Evolutionary conservation across 2,113 vertebrate genomes (phyloP), one percentile per base, ranked within the genome.

Genomic region (Eulemur rufifrons): DNA sequence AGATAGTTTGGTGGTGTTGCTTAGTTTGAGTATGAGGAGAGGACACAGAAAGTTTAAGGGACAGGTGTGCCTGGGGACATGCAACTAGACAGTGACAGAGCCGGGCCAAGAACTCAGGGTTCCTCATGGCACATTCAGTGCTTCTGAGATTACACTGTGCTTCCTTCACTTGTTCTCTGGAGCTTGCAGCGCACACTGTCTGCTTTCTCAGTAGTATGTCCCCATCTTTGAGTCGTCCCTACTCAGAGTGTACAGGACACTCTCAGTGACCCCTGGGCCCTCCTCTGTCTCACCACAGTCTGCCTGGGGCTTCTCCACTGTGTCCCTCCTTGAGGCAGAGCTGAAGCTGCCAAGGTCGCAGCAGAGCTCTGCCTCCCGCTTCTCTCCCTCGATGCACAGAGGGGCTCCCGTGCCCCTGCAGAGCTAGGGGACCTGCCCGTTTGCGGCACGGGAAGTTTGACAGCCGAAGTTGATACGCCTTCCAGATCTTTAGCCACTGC

Each of bases 201-300:
- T 15, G 21, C 4, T 14, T 47, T 52, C 45, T 37, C 42, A 54
- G 37, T n/a, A 15, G 3, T 39, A 9, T 6, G 37, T 32, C 15
- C 50, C 3, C 8, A 17, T 64, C 52, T 71, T 54, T 15, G 81
- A 71, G 21, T 80, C 47, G 14, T 45, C 42, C 81, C 27, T 74
- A 37, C 10, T 68, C 15, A 21, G 59, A 14, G 5, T 17, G 47
- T 8, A 17, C 1, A 59, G n/a, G 25, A 69, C 59, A 29, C 59
- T 14, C 9, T 2, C 32, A 12, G 6, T 15, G 6, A 14, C 2
- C 32, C 47, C 34, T 3, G 42, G n/a, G 13, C 13, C 37, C 11
- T 8, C 6, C 45, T 91, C 34, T 27, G 13, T 52, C 42, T 37
- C 8, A 0, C 29, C 13, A 8, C 2, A 1, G 11, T 37, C 54